Evolutionary conservation across 2,888 invertebrate genomes (phyloP).

Genomic region (Metalampra italica): DNA sequence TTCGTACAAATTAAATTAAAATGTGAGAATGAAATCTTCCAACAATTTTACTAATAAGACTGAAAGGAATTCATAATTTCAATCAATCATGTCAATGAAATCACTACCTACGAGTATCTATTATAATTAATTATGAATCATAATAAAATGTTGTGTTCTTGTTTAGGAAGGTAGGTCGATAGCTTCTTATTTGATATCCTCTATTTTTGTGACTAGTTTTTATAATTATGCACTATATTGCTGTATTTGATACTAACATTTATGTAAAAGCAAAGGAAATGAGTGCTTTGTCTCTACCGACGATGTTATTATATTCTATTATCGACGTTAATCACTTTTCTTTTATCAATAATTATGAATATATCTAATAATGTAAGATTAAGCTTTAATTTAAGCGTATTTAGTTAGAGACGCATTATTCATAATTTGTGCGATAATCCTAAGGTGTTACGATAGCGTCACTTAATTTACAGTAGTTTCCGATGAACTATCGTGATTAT

Average conservation of each 20-base stretch:
- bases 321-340: background rate
- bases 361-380: constrained; percentile 8
- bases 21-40: constrained; percentile 26
- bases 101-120: too few relatives aligned
- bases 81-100: constrained; percentile 23
- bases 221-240: background rate
- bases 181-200: constrained; percentile 15
- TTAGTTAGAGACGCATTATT: constrained; percentile 7
- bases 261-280: too few relatives aligned
- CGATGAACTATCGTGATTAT: background rate
- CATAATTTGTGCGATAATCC: constrained; percentile 3
- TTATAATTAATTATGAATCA: too few relatives aligned
- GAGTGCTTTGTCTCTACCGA: too few relatives aligned
- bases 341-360: background rate
- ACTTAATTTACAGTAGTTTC: background rate
- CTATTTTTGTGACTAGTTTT: constrained; percentile 6
- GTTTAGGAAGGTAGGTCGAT: constrained; percentile 26
- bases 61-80: constrained; percentile 35
- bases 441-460: background rate
- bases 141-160: constrained; percentile 29
- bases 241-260: background rate
- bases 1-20: constrained; percentile 43
- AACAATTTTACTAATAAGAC: constrained; percentile 43
- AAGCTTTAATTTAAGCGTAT: constrained; percentile 6
- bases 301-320: background rate